Conservation (phyloP, 2,888 invertebrate species). For the Erynnis tages region DNA sequence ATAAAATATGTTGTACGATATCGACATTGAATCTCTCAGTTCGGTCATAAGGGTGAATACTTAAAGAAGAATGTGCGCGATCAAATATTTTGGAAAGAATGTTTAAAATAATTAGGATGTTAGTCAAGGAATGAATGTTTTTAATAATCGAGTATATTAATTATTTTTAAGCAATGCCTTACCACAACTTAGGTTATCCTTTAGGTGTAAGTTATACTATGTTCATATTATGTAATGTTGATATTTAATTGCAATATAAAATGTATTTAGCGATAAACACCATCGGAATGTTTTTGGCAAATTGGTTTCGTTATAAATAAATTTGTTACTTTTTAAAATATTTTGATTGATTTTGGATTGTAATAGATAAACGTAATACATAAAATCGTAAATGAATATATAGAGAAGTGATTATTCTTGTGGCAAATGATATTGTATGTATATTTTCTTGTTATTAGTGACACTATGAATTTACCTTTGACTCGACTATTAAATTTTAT, state of each 20-base stretch:
- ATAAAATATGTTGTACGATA: slow-evolving; percentile 1
- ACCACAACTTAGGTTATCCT: slow-evolving; percentile 56
- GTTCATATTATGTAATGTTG: slow-evolving; percentile 52
- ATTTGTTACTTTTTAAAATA: slow-evolving; percentile 29
- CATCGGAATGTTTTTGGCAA: slow-evolving; percentile 32
- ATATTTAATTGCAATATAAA: slow-evolving; percentile 55
- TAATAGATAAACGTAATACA: slow-evolving; percentile 3
- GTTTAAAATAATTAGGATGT: slow-evolving; percentile 11
- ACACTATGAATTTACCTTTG: slow-evolving; percentile 60
- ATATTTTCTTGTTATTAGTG: slow-evolving; percentile 74
- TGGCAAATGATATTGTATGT: slow-evolving; percentile 43
- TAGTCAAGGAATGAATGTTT: slow-evolving; percentile 26
- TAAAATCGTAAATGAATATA: neutral
- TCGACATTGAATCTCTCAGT: slow-evolving; percentile 18
- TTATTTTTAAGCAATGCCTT: slow-evolving; percentile 50
- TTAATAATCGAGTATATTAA: slow-evolving; percentile 30
- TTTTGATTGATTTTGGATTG: neutral
- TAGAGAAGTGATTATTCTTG: slow-evolving; percentile 29
- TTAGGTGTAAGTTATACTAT: slow-evolving; percentile 43
- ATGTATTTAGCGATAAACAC: slow-evolving; percentile 45
- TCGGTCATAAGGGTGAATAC: slow-evolving; percentile 21
- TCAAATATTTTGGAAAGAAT: slow-evolving; percentile 12
- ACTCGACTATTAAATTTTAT: slow-evolving; percentile 75
- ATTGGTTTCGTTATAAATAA: slow-evolving; percentile 44
- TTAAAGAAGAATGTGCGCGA: slow-evolving; percentile 1